A percentile compares a stretch with the other conserved stretches of the same genome.
Conservation (phyloP, 2,888 invertebrate species). For the Orthosia gracilis region DNA sequence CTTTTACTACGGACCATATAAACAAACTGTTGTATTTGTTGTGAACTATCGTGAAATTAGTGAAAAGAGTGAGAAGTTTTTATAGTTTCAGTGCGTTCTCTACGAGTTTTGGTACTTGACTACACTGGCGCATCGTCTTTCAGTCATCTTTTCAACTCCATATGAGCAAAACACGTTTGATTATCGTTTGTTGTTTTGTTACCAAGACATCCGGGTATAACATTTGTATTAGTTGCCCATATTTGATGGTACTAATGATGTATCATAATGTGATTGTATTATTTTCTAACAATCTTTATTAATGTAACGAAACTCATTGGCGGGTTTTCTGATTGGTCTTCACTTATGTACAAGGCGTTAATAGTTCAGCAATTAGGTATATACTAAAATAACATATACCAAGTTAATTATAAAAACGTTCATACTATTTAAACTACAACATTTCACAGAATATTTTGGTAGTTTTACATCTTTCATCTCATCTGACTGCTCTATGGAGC, state of each 20-base stretch:
- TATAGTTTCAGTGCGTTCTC: slow-evolving; percentile 75
- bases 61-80: slow-evolving; percentile 74
- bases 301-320: slow-evolving; percentile 75
- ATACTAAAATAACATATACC: not conserved
- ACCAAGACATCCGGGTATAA: slow-evolving; percentile 87
- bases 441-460: slow-evolving; percentile 20
- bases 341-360: slow-evolving; percentile 11
- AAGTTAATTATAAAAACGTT: not conserved
- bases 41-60: slow-evolving; percentile 82
- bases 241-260: slow-evolving; percentile 69
- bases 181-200: slow-evolving; percentile 89
- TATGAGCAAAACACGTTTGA: slow-evolving; percentile 87
- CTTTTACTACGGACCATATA: slow-evolving; percentile 74
- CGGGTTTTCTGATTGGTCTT: slow-evolving; percentile 52
- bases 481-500: slow-evolving; percentile 68
- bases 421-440: not conserved
- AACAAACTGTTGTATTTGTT: slow-evolving; percentile 76
- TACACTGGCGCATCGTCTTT: slow-evolving; percentile 74
- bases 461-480: slow-evolving; percentile 41
- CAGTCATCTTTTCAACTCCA: slow-evolving; percentile 79
- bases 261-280: slow-evolving; percentile 53
- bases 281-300: slow-evolving; percentile 51
- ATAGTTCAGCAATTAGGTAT: slow-evolving; percentile 4
- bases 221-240: slow-evolving; percentile 73
- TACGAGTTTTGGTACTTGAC: slow-evolving; percentile 78